Percentiles rank a stretch among this genome's conserved stretches.
Evolutionary conservation across 2,113 vertebrate genomes (phyloP).

Genomic region (Centropus unirufus): DNA sequence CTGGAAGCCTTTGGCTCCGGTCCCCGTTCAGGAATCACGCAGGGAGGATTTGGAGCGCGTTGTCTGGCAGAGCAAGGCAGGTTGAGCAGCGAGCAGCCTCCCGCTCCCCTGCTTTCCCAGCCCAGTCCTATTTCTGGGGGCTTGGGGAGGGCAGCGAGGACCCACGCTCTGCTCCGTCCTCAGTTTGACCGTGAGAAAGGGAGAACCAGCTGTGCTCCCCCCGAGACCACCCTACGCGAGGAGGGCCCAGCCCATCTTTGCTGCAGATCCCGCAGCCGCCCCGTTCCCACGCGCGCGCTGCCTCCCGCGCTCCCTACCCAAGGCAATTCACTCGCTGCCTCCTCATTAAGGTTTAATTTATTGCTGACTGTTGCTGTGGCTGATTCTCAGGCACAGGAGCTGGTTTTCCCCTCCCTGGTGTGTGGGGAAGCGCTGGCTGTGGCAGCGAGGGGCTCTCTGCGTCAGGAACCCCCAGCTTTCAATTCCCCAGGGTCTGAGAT

Average conservation of each 20-base stretch:
- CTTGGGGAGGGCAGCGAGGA: neutral
- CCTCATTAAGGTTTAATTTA: neutral
- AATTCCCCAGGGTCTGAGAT: neutral
- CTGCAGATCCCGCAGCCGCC: neutral
- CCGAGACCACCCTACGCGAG: fast-evolving
- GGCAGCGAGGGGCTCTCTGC: neutral
- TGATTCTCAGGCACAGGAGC: neutral
- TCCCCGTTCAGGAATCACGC: fast-evolving
- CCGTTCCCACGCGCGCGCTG: neutral
- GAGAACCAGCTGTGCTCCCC: neutral
- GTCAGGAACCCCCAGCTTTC: neutral
- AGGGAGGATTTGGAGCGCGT: neutral
- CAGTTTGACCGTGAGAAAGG: fast-evolving
- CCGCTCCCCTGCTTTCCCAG: neutral
- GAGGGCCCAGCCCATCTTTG: fast-evolving
- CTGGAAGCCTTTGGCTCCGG: neutral
- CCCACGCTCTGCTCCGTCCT: neutral
- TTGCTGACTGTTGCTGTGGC: neutral
- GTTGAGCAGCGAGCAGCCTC: neutral
- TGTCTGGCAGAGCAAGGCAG: neutral
- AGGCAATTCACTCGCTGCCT: neutral
- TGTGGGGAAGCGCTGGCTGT: neutral
- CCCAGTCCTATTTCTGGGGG: neutral
- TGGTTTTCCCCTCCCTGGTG: neutral
- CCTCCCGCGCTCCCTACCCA: neutral